These are phyloP conservation scores for Adoxophyes honmai DNA, from an alignment of 1,140 invertebrate genomes.

Conservation along the genomic window DNA sequence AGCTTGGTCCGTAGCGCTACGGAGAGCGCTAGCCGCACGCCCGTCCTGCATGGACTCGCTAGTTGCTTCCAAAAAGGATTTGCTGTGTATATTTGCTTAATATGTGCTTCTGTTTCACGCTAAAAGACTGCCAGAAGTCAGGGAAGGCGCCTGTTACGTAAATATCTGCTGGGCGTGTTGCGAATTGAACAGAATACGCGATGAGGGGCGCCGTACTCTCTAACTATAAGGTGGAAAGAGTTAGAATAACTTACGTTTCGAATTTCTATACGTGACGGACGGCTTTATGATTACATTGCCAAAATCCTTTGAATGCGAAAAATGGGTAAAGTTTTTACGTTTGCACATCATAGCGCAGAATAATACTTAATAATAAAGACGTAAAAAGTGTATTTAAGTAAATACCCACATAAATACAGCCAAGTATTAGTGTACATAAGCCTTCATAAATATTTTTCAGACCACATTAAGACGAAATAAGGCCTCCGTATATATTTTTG, in stretches of 20 bases:
- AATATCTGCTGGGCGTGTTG: constrained; percentile 71
- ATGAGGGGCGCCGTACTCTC: constrained; percentile 58
- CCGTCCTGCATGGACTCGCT: neutral
- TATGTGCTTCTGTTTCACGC: constrained; percentile 36
- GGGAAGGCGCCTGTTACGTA: constrained; percentile 68
- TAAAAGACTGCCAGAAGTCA: constrained; percentile 58
- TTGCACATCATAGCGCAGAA: too few relatives aligned
- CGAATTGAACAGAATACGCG: constrained; percentile 71
- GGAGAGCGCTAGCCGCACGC: neutral
- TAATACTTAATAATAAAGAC: too few relatives aligned
- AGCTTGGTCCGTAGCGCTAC: neutral
- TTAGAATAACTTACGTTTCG: constrained; percentile 37
- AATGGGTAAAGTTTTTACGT: too few relatives aligned
- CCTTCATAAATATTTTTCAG: too few relatives aligned
- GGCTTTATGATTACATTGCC: constrained; percentile 16
- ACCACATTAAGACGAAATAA: too few relatives aligned
- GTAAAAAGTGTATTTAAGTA: too few relatives aligned
- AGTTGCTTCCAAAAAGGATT: constrained; percentile 31
- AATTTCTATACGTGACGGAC: constrained; percentile 26
- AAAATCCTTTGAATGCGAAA: neutral
- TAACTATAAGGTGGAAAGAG: constrained; percentile 50
- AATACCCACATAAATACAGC: too few relatives aligned
- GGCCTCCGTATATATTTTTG: too few relatives aligned
- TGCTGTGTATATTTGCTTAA: constrained; percentile 34
- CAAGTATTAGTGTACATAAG: too few relatives aligned